A percentile compares a stretch with the other conserved stretches of the same genome.
phyloP scores from a whole-genome alignment of 2,113 vertebrate genomes.

The Entomyzon cyanotis region DNA sequence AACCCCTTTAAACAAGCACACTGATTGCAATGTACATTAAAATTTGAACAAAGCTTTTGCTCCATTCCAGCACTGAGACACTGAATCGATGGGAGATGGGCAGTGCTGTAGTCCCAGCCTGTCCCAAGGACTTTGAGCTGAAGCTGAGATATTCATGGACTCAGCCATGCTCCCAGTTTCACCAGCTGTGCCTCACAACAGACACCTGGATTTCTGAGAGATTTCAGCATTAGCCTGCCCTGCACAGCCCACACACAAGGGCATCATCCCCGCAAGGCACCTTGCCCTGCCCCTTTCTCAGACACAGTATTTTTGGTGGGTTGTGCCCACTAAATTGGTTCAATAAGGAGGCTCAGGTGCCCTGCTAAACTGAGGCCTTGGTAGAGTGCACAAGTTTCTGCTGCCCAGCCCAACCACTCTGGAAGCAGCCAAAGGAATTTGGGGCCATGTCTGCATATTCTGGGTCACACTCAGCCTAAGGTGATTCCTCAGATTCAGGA shows the following conservation, averaged over 20 bases:
- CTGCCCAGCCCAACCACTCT: not conserved
- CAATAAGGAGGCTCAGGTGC: not conserved
- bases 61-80: accelerated
- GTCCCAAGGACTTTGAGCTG: accelerated
- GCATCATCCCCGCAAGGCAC: accelerated
- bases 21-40: not conserved
- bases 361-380: not conserved
- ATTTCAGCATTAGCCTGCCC: not conserved
- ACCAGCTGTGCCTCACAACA: not conserved
- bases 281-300: not conserved
- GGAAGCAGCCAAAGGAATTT: not conserved
- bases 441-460: not conserved
- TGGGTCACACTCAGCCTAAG: not conserved
- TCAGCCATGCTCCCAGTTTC: not conserved
- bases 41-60: not conserved
- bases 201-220: not conserved
- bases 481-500: not conserved
- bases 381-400: not conserved
- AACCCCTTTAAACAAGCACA: not conserved
- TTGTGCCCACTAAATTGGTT: not conserved
- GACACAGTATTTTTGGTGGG: not conserved
- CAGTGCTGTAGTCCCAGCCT: not conserved
- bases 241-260: not conserved
- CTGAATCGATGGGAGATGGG: not conserved
- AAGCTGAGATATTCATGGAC: not conserved